These are phyloP conservation scores for Oscheius onirici DNA, from an alignment of 2,888 invertebrate species.

Conservation along the genomic window DNA sequence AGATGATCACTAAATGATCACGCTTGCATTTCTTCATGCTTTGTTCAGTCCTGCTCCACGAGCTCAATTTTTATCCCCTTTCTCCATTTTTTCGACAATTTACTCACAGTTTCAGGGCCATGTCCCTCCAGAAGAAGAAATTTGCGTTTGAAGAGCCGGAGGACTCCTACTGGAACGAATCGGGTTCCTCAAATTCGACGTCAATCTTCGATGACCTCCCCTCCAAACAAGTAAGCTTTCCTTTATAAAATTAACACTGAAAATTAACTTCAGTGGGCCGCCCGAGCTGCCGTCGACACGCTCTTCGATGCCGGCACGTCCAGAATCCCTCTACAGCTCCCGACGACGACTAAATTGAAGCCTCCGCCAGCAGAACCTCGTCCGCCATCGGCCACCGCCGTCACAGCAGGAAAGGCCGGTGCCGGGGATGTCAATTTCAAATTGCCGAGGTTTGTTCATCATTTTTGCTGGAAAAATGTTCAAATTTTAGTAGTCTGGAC, in stretches of 20 bases:
- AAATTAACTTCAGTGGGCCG: slow-evolving; percentile 36
- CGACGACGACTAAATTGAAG: slow-evolving; percentile 16
- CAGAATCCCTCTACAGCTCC: slow-evolving; percentile 25
- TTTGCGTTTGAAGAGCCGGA: slow-evolving; percentile 68
- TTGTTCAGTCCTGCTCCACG: no score
- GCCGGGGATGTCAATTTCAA: background rate
- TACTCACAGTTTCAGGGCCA: background rate
- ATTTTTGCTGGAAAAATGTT: background rate
- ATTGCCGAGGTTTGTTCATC: background rate
- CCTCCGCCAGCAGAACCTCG: background rate
- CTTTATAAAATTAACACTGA: background rate
- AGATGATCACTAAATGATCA: no score
- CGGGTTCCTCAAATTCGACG: slow-evolving; percentile 47
- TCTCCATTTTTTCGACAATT: no score
- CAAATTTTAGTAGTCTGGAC: background rate
- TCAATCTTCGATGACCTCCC: slow-evolving; percentile 58
- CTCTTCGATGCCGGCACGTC: slow-evolving; percentile 44
- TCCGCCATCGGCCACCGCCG: background rate
- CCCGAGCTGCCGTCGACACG: slow-evolving; percentile 54
- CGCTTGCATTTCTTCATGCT: no score
- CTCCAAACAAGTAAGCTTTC: slow-evolving; percentile 49
- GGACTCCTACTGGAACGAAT: slow-evolving; percentile 64
- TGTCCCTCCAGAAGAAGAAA: slow-evolving; percentile 38
- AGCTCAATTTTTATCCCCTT: no score
- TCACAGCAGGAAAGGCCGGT: background rate